Evolutionary conservation across 2,888 invertebrate species (phyloP), one percentile per base, ranked within the genome.

Genomic region (Acanthoscelides obtectus): DNA sequence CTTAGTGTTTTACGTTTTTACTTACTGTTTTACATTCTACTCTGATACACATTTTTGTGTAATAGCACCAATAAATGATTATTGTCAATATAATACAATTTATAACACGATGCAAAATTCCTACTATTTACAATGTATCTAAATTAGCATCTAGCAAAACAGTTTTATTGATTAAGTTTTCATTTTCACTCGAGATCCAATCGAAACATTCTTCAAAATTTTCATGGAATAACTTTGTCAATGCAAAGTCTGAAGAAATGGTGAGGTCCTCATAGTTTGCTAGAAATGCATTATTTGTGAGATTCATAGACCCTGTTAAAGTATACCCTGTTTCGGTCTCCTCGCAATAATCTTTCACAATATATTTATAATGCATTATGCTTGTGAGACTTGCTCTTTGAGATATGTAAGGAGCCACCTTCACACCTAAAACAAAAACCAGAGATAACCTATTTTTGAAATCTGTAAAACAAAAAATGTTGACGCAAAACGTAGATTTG

Each of bases 361-460:
- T 82, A 74, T 79, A 84, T 77, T 84, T 84, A 69, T 81, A 79
- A 76, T 84, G 84, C 81, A 84, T 82, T 69, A 84, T 83, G 71
- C 79, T 80, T 22, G 76, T 74, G n/a, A 75, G 12, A 20, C 72
- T 69, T 22, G 72, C 27, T 22, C 69, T 75, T 67, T 76, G 77
- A n/a, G 79, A 75, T 4, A 82, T 72, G 72, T 79, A 83, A 71
- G 79, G 79, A 68, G 77, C 75, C 22, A 79, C 76, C 25, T 77
- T 69, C 22, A 79, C 72, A 69, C 82, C 82, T 79, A 73, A 71
- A 82, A n/a, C n/a, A n/a, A n/a, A n/a, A n/a, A n/a, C n/a, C n/a
- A n/a, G n/a, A n/a, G n/a, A n/a, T n/a, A n/a, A n/a, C n/a, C n/a
- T n/a, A n/a, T n/a, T n/a, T n/a, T n/a, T n/a, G n/a, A n/a, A n/a